Evolutionary conservation across 1,140 invertebrate genomes (phyloP).

Genomic region (Bradysia coprophila): DNA sequence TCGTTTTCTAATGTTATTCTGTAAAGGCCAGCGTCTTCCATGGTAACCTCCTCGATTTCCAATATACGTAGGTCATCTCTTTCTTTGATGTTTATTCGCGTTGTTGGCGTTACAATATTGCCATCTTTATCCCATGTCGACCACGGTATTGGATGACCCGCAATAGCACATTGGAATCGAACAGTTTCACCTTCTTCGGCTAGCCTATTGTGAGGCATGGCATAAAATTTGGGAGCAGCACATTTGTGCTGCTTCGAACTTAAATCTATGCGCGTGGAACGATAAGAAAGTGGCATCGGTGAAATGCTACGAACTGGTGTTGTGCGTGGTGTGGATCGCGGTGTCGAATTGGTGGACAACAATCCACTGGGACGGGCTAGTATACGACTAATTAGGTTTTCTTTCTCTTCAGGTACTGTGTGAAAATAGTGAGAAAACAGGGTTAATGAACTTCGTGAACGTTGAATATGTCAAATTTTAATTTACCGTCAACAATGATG

Average conservation of each 20-base stretch:
- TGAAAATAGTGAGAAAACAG: slow-evolving; percentile 3
- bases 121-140: slow-evolving; percentile 67
- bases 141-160: slow-evolving; percentile 57
- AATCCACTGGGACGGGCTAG: slow-evolving; percentile 41
- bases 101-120: slow-evolving; percentile 35
- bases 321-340: slow-evolving; percentile 47
- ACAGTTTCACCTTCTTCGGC: slow-evolving; percentile 66
- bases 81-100: slow-evolving; percentile 48
- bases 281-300: slow-evolving; percentile 21
- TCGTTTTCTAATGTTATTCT: slow-evolving; percentile 65
- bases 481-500: slow-evolving; percentile 59
- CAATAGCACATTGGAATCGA: slow-evolving; percentile 58
- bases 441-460: too few species aligned
- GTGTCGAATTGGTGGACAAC: slow-evolving; percentile 46
- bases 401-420: slow-evolving; percentile 61
- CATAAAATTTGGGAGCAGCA: slow-evolving; percentile 63
- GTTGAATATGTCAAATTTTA: slow-evolving; percentile 1
- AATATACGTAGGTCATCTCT: slow-evolving; percentile 55
- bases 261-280: slow-evolving; percentile 17
- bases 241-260: slow-evolving; percentile 18
- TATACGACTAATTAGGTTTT: slow-evolving; percentile 46
- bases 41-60: slow-evolving; percentile 54
- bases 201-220: slow-evolving; percentile 67
- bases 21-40: slow-evolving; percentile 65
- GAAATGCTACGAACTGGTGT: slow-evolving; percentile 50